These are phyloP conservation scores for Butorides virescens DNA, from an alignment of 2,113 vertebrate genomes.

Conservation along the genomic window DNA sequence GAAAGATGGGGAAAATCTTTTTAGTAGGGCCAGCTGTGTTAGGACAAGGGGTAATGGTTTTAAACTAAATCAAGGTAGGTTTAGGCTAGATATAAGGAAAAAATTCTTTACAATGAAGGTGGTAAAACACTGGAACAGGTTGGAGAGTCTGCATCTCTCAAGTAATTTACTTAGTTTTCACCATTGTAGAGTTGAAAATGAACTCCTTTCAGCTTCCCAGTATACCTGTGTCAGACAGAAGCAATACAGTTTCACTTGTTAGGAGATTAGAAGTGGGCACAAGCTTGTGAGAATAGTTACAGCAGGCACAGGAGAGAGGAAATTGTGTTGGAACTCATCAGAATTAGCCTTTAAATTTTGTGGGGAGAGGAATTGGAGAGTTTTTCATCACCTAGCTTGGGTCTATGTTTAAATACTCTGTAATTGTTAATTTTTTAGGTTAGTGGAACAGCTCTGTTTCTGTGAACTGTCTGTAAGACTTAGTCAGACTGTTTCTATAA, in stretches of 20 bases:
- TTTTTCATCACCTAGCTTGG: not conserved
- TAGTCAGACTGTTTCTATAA: not conserved
- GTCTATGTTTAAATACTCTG: not conserved
- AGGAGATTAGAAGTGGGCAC: not conserved
- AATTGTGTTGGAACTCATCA: not conserved
- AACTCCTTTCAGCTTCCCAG: not conserved
- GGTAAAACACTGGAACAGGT: no score
- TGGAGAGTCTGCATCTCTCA: not conserved
- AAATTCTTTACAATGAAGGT: no score
- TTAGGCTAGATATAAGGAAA: no score
- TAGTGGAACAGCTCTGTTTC: not conserved
- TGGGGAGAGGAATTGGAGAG: accelerated
- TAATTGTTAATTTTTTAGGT: not conserved
- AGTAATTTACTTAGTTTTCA: not conserved
- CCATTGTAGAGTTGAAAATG: not conserved
- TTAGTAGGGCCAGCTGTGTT: no score
- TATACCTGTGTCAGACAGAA: not conserved
- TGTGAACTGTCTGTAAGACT: not conserved
- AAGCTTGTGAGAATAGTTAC: not conserved
- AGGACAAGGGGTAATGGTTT: no score
- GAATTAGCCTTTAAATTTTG: not conserved
- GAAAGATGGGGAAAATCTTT: no score
- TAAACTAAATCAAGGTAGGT: no score
- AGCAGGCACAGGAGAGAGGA: not conserved
- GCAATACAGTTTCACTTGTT: not conserved